A percentile compares a stretch with the other conserved stretches of the same genome.
Conservation (phyloP, 37 sponge, comb jelly and placozoan species). For the Axinella damicornis region DNA sequence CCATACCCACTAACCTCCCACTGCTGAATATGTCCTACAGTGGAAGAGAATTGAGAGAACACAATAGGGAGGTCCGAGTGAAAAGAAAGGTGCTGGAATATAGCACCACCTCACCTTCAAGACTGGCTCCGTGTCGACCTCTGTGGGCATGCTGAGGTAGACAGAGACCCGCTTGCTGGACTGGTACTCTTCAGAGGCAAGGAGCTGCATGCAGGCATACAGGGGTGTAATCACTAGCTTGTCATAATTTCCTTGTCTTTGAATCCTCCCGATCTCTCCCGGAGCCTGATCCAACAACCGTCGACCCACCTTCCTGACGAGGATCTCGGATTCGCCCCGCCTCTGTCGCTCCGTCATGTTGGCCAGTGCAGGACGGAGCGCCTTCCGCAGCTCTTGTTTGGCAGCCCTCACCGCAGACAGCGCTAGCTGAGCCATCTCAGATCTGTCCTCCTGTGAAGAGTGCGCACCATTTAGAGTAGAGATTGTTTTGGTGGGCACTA, state of each 20-base stretch:
- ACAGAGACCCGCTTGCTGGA: constrained; percentile 65
- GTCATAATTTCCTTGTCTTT: too few relatives aligned
- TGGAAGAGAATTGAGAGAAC: too few relatives aligned
- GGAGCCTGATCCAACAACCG: too few relatives aligned
- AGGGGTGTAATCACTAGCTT: too few relatives aligned
- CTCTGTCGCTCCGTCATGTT: constrained; percentile 50
- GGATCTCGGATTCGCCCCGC: constrained; percentile 15
- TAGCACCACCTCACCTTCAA: constrained; percentile 73
- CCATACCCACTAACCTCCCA: too few relatives aligned
- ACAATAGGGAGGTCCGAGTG: neutral
- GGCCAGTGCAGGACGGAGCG: constrained; percentile 36
- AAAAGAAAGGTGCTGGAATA: neutral
- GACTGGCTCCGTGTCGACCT: constrained; percentile 72
- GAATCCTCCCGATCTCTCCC: too few relatives aligned
- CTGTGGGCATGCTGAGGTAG: constrained; percentile 86
- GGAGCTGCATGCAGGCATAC: too few relatives aligned
- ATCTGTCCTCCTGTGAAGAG: neutral
- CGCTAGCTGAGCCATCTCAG: neutral
- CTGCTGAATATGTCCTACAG: constrained; percentile 69
- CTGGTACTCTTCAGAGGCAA: constrained; percentile 60
- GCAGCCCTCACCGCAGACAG: constrained; percentile 42
- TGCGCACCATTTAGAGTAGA: constrained; percentile 10
- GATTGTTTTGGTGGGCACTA: constrained; percentile 26
- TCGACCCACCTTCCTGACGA: constrained; percentile 48
- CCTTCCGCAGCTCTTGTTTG: constrained; percentile 59